Evolutionary conservation across 1,140 invertebrate species (phyloP).

Genomic region (Spodoptera litura): DNA sequence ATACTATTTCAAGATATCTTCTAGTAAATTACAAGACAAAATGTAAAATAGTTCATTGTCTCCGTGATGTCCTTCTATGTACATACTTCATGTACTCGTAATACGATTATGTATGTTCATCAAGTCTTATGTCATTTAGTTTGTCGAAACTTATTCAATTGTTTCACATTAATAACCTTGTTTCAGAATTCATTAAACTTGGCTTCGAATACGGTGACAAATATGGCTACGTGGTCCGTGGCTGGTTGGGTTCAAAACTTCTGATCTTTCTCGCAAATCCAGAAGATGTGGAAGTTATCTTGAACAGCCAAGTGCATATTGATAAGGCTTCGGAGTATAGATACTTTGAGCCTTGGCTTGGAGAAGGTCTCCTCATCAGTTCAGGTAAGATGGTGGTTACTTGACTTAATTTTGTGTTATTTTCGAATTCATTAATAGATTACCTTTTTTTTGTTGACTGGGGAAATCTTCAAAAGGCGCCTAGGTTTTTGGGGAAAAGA

Average conservation of each 20-base stretch:
- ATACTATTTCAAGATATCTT: too few species aligned
- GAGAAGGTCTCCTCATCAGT: constrained; percentile 94
- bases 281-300: constrained; percentile 90
- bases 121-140: too few species aligned
- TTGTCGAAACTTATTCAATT: not conserved
- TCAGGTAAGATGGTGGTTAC: constrained; percentile 78
- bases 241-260: constrained; percentile 89
- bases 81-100: too few species aligned
- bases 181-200: constrained; percentile 80
- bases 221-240: constrained; percentile 87
- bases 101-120: too few species aligned
- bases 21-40: too few species aligned
- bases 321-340: constrained; percentile 93
- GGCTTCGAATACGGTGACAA: constrained; percentile 79
- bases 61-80: too few species aligned
- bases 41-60: too few species aligned
- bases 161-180: constrained; percentile 23
- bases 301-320: constrained; percentile 91
- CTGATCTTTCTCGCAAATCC: constrained; percentile 89
- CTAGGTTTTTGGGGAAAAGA: too few species aligned
- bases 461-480: too few species aligned
- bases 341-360: constrained; percentile 96
- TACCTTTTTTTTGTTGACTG: too few species aligned
- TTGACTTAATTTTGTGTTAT: too few species aligned
- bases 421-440: too few species aligned